Conservation (phyloP, 1,140 invertebrate genomes). For the Orius insidiosus region DNA sequence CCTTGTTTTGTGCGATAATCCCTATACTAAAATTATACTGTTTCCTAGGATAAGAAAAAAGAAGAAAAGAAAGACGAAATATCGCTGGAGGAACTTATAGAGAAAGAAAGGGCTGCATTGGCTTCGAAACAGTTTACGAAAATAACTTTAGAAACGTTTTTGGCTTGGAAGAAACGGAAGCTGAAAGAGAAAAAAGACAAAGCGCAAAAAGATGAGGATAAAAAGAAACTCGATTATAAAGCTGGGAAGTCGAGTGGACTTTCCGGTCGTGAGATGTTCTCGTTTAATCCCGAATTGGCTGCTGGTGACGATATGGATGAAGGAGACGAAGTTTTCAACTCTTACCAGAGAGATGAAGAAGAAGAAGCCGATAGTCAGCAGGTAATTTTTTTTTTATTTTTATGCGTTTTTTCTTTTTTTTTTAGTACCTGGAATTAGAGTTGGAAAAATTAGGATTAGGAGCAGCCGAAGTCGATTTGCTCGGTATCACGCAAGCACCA, state of each 20-base stretch:
- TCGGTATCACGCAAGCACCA: slow-evolving; percentile 30
- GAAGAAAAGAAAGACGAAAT: slow-evolving; percentile 79
- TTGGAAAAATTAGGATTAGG: slow-evolving; percentile 50
- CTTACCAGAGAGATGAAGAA: slow-evolving; percentile 39
- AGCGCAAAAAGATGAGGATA: slow-evolving; percentile 65
- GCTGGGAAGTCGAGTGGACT: slow-evolving; percentile 79
- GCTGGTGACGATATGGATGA: slow-evolving; percentile 54
- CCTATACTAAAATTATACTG: too few species aligned
- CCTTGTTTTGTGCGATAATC: too few species aligned
- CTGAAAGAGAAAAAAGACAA: slow-evolving; percentile 72
- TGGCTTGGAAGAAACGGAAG: slow-evolving; percentile 97
- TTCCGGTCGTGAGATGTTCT: slow-evolving; percentile 97
- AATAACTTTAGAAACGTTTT: slow-evolving; percentile 89
- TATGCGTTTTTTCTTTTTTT: slow-evolving; percentile 6
- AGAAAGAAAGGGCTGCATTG: slow-evolving; percentile 75
- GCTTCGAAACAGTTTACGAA: slow-evolving; percentile 42
- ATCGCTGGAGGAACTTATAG: slow-evolving; percentile 79
- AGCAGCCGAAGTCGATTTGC: slow-evolving; percentile 44
- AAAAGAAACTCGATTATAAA: slow-evolving; percentile 82
- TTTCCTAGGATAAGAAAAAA: slow-evolving; percentile 52
- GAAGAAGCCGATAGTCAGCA: slow-evolving; percentile 32
- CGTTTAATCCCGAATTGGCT: slow-evolving; percentile 90
- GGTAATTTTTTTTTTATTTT: slow-evolving; percentile 5
- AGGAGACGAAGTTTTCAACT: slow-evolving; percentile 60
- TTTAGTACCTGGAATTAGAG: slow-evolving; percentile 57